Conservation (phyloP, 2,113 vertebrate species). For the Chrysochloris asiatica region DNA sequence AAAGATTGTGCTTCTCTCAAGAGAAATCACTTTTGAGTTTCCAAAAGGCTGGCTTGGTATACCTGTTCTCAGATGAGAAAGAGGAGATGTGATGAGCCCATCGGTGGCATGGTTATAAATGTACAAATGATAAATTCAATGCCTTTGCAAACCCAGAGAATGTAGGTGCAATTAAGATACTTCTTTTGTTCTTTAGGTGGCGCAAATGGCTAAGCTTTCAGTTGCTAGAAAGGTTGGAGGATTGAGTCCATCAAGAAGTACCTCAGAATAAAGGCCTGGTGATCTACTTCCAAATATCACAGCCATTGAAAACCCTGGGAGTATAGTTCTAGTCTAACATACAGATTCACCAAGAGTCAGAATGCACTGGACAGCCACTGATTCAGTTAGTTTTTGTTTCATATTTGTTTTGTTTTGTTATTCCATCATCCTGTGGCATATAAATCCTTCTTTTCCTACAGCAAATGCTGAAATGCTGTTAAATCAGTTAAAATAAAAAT, state of each 20-base stretch:
- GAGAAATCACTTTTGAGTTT: conserved; percentile 48
- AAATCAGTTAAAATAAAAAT: not conserved
- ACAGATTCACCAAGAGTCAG: too few species aligned
- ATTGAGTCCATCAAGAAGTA: not conserved
- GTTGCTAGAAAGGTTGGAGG: not conserved
- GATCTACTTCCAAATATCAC: not conserved
- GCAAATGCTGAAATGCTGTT: not conserved
- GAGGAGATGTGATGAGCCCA: not conserved
- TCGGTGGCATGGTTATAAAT: not conserved
- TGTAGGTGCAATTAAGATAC: not conserved
- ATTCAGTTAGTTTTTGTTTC: not conserved
- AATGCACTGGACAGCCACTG: too few species aligned
- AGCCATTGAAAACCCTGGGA: not conserved
- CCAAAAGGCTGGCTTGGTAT: conserved; percentile 45
- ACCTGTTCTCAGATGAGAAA: conserved; percentile 55
- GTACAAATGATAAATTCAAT: not conserved
- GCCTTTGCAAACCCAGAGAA: not conserved
- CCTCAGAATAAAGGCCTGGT: not conserved
- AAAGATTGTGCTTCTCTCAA: conserved; percentile 45
- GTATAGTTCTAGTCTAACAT: not conserved
- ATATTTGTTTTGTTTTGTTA: too few species aligned
- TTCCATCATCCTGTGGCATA: not conserved
- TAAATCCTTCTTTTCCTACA: conserved; percentile 22
- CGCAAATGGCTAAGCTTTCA: not conserved
- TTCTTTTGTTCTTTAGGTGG: not conserved